These are phyloP conservation scores for Platycheirus albimanus DNA, from an alignment of 2,888 invertebrate species.

Conservation along the genomic window DNA sequence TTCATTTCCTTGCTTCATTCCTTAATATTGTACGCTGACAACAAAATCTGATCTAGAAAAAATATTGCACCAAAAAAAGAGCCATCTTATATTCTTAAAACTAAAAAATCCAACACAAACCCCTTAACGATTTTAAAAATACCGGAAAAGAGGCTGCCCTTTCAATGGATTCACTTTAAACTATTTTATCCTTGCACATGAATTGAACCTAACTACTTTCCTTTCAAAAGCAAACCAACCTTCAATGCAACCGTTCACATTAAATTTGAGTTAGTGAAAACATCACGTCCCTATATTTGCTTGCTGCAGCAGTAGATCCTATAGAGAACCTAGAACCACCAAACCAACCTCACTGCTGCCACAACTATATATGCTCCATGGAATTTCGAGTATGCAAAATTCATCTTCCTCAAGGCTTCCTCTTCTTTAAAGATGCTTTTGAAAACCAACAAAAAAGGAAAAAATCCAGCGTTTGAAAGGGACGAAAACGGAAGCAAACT, in stretches of 20 bases:
- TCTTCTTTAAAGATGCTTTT: slow-evolving; percentile 48
- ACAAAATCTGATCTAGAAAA: background rate
- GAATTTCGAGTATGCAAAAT: slow-evolving; percentile 49
- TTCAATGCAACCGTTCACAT: slow-evolving; percentile 39
- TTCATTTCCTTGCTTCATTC: background rate
- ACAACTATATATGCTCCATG: slow-evolving; percentile 13
- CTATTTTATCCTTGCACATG: slow-evolving; percentile 29
- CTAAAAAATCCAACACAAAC: no score
- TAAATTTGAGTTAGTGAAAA: slow-evolving; percentile 36
- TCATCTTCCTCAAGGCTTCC: slow-evolving; percentile 56
- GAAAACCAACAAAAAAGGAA: slow-evolving; percentile 10
- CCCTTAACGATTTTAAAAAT: slow-evolving; percentile 5
- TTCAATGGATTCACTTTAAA: slow-evolving; percentile 33
- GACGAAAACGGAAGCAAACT: slow-evolving; percentile 53
- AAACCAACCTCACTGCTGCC: background rate
- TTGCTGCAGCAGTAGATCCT: slow-evolving; percentile 8
- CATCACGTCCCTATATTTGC: slow-evolving; percentile 52
- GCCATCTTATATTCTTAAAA: background rate
- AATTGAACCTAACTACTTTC: slow-evolving; percentile 31
- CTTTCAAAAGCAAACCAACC: slow-evolving; percentile 6
- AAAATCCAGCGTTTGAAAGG: slow-evolving; percentile 30
- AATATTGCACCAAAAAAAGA: background rate
- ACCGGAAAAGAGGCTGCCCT: slow-evolving; percentile 24
- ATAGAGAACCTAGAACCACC: no score
- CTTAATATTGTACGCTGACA: slow-evolving; percentile 1